Conservation (phyloP, 2,888 invertebrate genomes). For the Asteroscopus sphinx region DNA sequence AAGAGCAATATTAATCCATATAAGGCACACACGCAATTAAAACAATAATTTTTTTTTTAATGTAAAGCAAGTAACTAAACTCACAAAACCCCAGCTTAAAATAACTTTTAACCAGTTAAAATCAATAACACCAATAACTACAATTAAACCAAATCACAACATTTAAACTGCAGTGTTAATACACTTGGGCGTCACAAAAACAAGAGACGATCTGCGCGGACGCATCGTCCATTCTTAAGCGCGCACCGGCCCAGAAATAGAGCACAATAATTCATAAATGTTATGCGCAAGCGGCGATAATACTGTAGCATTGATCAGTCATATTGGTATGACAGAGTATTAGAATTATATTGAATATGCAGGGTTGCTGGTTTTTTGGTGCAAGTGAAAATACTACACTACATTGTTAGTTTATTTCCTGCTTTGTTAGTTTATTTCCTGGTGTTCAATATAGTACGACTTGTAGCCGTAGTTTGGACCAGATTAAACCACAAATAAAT, state of each 20-base stretch:
- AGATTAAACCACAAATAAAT: no score
- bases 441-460: no score
- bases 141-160: constrained; percentile 27
- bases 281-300: constrained; percentile 76
- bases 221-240: constrained; percentile 78
- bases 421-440: no score
- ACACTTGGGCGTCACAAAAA: constrained; percentile 38
- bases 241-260: constrained; percentile 78
- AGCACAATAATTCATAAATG: constrained; percentile 87
- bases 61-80: no score
- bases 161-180: constrained; percentile 36
- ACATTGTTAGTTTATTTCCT: no score
- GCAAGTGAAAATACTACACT: constrained; percentile 10
- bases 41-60: no score
- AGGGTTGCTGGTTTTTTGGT: constrained; percentile 25
- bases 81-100: neutral
- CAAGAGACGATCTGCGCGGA: constrained; percentile 37
- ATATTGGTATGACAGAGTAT: constrained; percentile 48
- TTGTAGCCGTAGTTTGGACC: no score
- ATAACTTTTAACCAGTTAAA: neutral
- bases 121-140: neutral
- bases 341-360: constrained; percentile 10
- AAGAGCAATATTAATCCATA: no score
- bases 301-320: constrained; percentile 59
- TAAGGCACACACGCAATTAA: no score